Base-by-base conservation (phyloP, 2,113 vertebrate species). In the Paradisaea rubra region DNA sequence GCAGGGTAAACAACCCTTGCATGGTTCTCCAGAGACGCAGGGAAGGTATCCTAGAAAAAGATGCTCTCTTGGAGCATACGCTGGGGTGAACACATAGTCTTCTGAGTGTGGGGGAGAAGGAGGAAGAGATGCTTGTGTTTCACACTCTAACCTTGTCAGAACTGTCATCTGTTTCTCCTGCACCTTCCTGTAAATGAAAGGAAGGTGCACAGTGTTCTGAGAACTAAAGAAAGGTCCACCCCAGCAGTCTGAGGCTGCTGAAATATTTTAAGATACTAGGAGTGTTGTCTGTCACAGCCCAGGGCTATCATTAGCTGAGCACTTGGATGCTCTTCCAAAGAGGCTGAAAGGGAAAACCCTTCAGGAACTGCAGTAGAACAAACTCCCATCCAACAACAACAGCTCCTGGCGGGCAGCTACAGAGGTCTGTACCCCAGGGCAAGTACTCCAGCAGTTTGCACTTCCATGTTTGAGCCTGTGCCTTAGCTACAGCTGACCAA, bases 281-380 rank as follows among this genome's bases (percentile, higher is more conserved):
- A 39, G 15, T 69, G 63, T 53, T 91, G 81, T 65, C 79, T 81
- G 80, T 83, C 68, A 35, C 47, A 76, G 85, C 79, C 47, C 88
- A 70, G 50, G 72, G 86, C 44, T 94, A 76, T 79, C 89, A 94
- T 72, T 89, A 89, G 53, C 74, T 73, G 90, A 54, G 63, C 37
- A 84, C 47, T 80, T 83, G 85, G 81, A 64, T 80, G 68, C 59
- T 86, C 33, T 63, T 85, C 56, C 79, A 86, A 85, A 65, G 54
- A 83, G 72, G 68, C 52, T 83, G 86, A 63, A 88, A 90, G 80
- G 71, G 73, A 96, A 90, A 93, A 30, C 35, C 68, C 71, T 86
- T 15, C 73, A 89, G 84, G 70, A 89, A n/a, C 54, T 45, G 79
- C 31, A 72, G 66, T 54, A 91, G 63, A 54, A 70, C 60, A 50